Evolutionary conservation across 2,888 invertebrate species (phyloP).

Genomic region (Diploptera punctata): DNA sequence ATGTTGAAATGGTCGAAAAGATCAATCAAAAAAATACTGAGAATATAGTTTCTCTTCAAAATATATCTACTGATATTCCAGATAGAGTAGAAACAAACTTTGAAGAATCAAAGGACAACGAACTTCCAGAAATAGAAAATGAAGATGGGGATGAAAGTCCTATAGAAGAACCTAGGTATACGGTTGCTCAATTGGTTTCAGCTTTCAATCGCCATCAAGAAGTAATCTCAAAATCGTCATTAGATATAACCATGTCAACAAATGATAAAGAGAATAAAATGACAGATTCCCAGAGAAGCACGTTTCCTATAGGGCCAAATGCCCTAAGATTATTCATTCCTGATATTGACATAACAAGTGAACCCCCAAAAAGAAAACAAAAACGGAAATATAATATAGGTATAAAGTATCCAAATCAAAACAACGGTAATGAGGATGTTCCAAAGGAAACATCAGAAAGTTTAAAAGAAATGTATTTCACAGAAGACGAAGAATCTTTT

Average conservation of each 20-base stretch:
- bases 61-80: not conserved
- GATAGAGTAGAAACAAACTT: not conserved
- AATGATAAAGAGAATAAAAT: conserved; percentile 38
- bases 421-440: not conserved
- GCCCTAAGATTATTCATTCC: conserved; percentile 58
- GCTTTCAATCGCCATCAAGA: conserved; percentile 60
- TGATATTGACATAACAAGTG: conserved; percentile 51
- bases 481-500: not conserved
- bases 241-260: conserved; percentile 56
- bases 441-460: not conserved
- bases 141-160: conserved; percentile 12
- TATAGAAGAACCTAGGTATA: conserved; percentile 55
- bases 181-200: conserved; percentile 57
- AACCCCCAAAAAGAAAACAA: conserved; percentile 18
- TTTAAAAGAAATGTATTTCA: not conserved
- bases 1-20: not conserved
- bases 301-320: conserved; percentile 58
- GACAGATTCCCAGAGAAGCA: conserved; percentile 45
- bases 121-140: not conserved
- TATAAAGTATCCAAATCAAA: not conserved
- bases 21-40: not conserved
- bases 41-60: not conserved
- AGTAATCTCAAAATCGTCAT: conserved; percentile 55
- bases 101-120: too few species aligned
- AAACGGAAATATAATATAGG: conserved; percentile 15